Conservation (phyloP, 2,113 vertebrate species). For the Hassar affinis region DNA sequence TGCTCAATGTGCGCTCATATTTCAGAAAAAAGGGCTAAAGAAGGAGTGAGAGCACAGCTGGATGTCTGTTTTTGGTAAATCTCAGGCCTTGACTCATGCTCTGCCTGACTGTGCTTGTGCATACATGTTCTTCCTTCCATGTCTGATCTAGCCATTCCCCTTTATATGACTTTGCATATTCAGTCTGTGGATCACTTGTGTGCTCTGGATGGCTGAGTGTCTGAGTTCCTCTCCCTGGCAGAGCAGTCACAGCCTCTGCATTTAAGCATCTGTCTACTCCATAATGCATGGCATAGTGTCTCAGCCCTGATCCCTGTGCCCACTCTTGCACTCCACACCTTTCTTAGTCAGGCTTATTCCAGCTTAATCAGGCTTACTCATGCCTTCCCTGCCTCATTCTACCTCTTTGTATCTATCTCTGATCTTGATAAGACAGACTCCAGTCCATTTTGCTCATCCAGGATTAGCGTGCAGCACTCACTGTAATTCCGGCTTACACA, state of each 20-base stretch:
- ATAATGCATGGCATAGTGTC: slow-evolving; percentile 72
- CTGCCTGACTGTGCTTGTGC: slow-evolving; percentile 7
- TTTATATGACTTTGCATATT: slow-evolving; percentile 45
- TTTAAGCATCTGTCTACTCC: slow-evolving; percentile 60
- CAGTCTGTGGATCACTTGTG: slow-evolving; percentile 9
- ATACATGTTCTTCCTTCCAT: slow-evolving; percentile 24
- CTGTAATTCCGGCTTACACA: slow-evolving; percentile 40
- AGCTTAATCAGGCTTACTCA: slow-evolving; percentile 75
- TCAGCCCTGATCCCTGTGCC: slow-evolving; percentile 68
- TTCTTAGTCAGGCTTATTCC: slow-evolving; percentile 70
- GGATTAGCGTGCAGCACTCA: slow-evolving; percentile 45
- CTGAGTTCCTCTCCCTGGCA: slow-evolving; percentile 46
- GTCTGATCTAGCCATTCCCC: slow-evolving; percentile 24
- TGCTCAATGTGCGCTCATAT: slow-evolving; percentile 13
- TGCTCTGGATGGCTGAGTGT: slow-evolving; percentile 39
- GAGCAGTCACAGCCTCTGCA: slow-evolving; percentile 50
- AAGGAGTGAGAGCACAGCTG: background rate
- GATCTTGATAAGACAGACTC: slow-evolving; percentile 60
- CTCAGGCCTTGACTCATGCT: background rate
- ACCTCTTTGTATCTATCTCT: slow-evolving; percentile 57
- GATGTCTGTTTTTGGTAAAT: background rate
- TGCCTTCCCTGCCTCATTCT: slow-evolving; percentile 69
- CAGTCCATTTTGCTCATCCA: slow-evolving; percentile 63
- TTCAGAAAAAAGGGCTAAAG: slow-evolving; percentile 17
- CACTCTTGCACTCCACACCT: slow-evolving; percentile 55